Percentiles rank a stretch among this genome's conserved stretches.
Conservation (phyloP, 2,797 vertebrate genomes). For the Paramormyrops hopkinsi region DNA sequence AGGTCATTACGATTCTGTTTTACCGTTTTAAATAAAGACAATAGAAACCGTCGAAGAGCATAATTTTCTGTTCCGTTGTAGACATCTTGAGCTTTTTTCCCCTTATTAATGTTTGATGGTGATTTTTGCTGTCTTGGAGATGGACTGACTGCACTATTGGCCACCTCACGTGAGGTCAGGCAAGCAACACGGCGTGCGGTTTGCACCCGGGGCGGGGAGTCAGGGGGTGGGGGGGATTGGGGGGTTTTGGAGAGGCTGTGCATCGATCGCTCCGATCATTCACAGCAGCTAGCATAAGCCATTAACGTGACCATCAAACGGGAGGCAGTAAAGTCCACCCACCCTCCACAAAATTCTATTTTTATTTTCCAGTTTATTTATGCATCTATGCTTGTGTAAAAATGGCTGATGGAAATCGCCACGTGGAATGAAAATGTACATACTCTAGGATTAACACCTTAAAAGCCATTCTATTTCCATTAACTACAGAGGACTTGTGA, state of each 20-base stretch:
- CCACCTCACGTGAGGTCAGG: neutral
- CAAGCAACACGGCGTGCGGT: neutral
- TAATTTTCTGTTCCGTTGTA: neutral
- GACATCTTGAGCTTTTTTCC: neutral
- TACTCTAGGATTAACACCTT: slow-evolving; percentile 47
- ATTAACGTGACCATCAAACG: slow-evolving; percentile 43
- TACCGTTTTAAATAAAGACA: slow-evolving; percentile 10
- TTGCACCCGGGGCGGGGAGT: neutral
- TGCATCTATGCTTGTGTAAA: slow-evolving; percentile 39
- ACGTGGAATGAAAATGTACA: slow-evolving; percentile 44
- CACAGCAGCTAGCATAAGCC: slow-evolving; percentile 62
- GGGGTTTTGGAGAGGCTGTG: neutral
- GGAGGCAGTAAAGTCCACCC: neutral
- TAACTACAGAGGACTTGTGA: slow-evolving; percentile 42
- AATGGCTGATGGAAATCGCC: slow-evolving; percentile 48
- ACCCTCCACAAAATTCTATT: slow-evolving; percentile 44
- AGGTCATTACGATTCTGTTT: neutral
- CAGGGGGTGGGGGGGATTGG: neutral
- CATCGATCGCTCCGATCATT: slow-evolving; percentile 31
- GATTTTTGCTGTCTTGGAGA: neutral
- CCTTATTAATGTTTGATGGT: neutral
- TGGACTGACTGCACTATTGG: neutral
- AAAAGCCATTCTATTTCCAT: slow-evolving; percentile 53
- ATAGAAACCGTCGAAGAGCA: neutral
- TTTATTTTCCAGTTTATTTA: slow-evolving; percentile 21